Percentiles rank a stretch among this genome's conserved stretches.
Conservation (phyloP, 2,113 vertebrate species). For the Actenoides hombroni region DNA sequence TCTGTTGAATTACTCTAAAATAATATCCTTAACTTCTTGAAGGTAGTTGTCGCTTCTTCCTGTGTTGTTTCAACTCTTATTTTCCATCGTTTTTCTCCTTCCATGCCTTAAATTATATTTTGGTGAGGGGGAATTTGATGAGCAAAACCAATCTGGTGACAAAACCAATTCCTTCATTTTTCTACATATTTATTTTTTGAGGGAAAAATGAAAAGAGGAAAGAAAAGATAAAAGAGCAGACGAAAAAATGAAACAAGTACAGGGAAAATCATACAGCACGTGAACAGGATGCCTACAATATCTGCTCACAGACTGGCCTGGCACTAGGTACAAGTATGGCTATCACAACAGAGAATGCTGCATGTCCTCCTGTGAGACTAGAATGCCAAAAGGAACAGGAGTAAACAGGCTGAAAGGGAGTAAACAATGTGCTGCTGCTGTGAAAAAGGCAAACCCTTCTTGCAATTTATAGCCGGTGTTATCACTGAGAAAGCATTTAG, state of each 20-base stretch:
- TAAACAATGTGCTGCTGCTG: neutral
- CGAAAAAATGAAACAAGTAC: neutral
- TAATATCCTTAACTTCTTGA: neutral
- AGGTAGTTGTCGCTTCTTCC: neutral
- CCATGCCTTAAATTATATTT: neutral
- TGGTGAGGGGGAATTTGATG: neutral
- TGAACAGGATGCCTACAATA: neutral
- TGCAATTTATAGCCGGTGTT: neutral
- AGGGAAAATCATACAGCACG: neutral
- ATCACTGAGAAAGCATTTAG: neutral
- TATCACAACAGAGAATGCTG: neutral
- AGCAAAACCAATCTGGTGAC: neutral
- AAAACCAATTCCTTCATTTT: neutral
- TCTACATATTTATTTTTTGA: neutral
- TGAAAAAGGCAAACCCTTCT: neutral
- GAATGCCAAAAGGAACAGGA: neutral
- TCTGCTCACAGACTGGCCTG: neutral
- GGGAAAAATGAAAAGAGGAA: too few species aligned
- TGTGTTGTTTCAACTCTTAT: neutral
- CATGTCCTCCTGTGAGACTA: neutral
- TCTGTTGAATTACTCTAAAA: neutral
- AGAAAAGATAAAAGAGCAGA: neutral
- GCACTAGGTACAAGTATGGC: neutral
- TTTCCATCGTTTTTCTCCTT: neutral
- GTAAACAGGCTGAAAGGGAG: neutral